phyloP scores from a whole-genome alignment of 2,888 invertebrate species.

The Cyrtodaria siliqua region DNA sequence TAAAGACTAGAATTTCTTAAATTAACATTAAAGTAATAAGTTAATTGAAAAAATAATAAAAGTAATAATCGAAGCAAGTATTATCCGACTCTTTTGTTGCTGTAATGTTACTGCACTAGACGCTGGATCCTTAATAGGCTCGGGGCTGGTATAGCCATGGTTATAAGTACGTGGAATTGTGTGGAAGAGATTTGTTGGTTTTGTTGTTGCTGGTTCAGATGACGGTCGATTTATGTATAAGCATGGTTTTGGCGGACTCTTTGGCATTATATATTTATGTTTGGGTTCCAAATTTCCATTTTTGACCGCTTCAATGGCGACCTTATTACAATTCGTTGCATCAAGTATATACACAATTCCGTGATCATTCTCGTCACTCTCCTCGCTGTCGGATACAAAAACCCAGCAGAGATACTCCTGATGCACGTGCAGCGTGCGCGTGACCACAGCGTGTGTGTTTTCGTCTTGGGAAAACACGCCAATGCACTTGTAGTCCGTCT shows the following conservation, averaged over 20 bases:
- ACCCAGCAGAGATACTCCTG: constrained; percentile 74
- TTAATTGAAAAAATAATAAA: no score
- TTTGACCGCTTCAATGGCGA: constrained; percentile 44
- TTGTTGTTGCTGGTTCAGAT: no score
- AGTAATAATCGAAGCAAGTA: no score
- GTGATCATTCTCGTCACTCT: constrained; percentile 43
- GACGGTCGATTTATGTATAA: no score
- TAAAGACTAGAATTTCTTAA: no score
- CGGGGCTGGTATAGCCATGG: no score
- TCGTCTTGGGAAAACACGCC: constrained; percentile 70
- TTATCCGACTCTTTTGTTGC: no score
- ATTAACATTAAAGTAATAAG: no score
- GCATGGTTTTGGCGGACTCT: neutral
- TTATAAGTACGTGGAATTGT: no score
- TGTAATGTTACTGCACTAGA: no score
- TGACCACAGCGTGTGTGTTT: constrained; percentile 70
- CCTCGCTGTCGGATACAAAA: constrained; percentile 64
- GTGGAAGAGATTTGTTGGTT: no score
- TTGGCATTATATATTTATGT: constrained; percentile 35
- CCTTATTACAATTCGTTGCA: constrained; percentile 48
- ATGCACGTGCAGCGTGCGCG: constrained; percentile 58
- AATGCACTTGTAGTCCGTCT: constrained; percentile 68
- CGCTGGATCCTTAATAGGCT: no score
- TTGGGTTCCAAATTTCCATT: constrained; percentile 36
- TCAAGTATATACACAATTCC: constrained; percentile 50